Evolutionary conservation across 1,140 invertebrate species (phyloP), one percentile per base, ranked within the genome.

Genomic region (Tetramorium parvispinum): DNA sequence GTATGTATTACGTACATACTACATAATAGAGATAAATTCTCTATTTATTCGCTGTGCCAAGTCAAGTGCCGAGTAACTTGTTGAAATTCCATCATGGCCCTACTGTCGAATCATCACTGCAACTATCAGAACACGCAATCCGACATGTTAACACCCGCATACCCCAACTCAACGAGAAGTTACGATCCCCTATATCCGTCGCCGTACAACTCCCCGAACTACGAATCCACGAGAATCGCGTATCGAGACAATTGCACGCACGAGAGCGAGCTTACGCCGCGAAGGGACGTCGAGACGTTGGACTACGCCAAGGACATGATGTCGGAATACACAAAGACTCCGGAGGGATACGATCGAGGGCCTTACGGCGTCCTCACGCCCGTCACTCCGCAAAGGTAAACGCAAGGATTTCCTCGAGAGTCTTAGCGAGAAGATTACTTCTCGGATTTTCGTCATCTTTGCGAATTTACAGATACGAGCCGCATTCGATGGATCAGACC

Each of bases 171-270:
- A 8, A 49, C 85, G 1, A 92, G 92, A 46, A 66, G 86, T 0
- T 94, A 91, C 81, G 94, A 94, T 21, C 90, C 92, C 0, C 88
- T 93, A 27, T 95, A 94, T 65, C 92, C 94, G 0, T 94, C 94
- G 7, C 94, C 94, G 3, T 95, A 95, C 88, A 94, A 93, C 24
- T 95, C 94, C 7, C 94, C 94, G 3, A 93, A 89, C 81, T 95
- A 94, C 51, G 93, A 94, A 5, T 61, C 91, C 10, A 32, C 91
- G 6, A 87, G 92, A 32, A 68, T 77, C 1, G 73, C 43, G 7
- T 93, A 92, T 43, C 70, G 88, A 0, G 94, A 94, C 7, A 91
- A 88, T 65, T 94, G 91, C 77, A 70, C 73, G 43, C 76, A 88
- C 24, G 93, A 94, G 59, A 91, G 91, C 49, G 92, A 92, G 61